Evolutionary conservation across 2,888 invertebrate genomes (phyloP).

Genomic region (Dicranocentrus wangi): DNA sequence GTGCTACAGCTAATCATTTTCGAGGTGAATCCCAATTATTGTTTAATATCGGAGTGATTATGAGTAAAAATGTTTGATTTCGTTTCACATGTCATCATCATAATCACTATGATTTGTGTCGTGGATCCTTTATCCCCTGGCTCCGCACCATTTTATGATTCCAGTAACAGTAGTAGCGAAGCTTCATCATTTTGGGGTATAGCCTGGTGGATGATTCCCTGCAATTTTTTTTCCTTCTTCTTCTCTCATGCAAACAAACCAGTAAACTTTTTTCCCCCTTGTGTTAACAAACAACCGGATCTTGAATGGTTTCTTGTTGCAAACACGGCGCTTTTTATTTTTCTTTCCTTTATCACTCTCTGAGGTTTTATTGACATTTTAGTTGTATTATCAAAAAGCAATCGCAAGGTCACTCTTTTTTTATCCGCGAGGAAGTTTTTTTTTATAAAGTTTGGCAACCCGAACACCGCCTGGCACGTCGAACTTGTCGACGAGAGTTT

Average conservation of each 20-base stretch:
- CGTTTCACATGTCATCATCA: slow-evolving; percentile 33
- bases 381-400: too few relatives aligned
- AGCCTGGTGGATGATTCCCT: neutral
- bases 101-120: slow-evolving; percentile 26
- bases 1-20: slow-evolving; percentile 1
- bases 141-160: slow-evolving; percentile 9
- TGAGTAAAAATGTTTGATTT: slow-evolving; percentile 18
- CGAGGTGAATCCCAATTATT: slow-evolving; percentile 24
- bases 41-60: slow-evolving; percentile 32
- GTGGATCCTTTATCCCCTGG: neutral
- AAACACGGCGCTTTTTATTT: slow-evolving; percentile 8
- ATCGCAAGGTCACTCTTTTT: slow-evolving; percentile 21
- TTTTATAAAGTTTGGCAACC: too few relatives aligned
- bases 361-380: too few relatives aligned
- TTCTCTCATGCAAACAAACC: too few relatives aligned
- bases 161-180: slow-evolving; percentile 18
- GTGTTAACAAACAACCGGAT: slow-evolving; percentile 11
- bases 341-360: too few relatives aligned
- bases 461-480: too few relatives aligned
- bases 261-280: neutral
- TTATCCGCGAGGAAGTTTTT: neutral
- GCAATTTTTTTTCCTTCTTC: neutral
- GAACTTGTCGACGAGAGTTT: too few relatives aligned
- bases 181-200: neutral
- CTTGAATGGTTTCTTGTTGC: neutral